Conservation (phyloP, 2,888 invertebrate species). For the Leptarthrus brevirostris region DNA sequence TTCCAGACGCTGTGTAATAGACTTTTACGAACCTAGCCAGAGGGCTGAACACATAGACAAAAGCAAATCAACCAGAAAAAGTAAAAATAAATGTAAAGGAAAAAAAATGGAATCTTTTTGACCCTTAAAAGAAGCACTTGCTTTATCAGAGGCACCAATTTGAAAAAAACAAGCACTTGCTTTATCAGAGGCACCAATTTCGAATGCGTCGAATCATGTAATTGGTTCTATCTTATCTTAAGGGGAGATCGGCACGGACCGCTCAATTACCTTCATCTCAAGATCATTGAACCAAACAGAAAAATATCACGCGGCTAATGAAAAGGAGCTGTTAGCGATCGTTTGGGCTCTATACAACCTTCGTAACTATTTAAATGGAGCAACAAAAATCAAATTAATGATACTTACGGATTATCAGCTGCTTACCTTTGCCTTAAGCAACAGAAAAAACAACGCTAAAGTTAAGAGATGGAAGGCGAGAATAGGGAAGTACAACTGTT, state of each 20-base stretch:
- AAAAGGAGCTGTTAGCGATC: constrained; percentile 51
- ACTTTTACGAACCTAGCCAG: background rate
- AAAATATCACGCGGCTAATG: constrained; percentile 52
- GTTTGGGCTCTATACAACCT: constrained; percentile 50
- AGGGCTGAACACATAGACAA: background rate
- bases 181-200: constrained; percentile 1
- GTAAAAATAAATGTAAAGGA: too few species aligned
- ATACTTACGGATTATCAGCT: constrained; percentile 54
- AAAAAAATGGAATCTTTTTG: background rate
- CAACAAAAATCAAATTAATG: constrained; percentile 50
- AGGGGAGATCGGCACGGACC: constrained; percentile 11
- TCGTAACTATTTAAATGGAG: constrained; percentile 52
- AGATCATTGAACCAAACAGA: constrained; percentile 47
- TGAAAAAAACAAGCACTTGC: too few species aligned
- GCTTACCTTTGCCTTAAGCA: too few species aligned
- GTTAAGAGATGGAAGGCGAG: constrained; percentile 46
- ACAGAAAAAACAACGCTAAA: constrained; percentile 28
- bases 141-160: background rate
- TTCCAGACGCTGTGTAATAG: too few species aligned
- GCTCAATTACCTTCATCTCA: constrained; percentile 19
- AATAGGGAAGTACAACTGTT: constrained; percentile 52
- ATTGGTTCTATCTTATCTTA: constrained; percentile 8
- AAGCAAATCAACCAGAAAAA: background rate
- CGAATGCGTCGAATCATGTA: constrained; percentile 25
- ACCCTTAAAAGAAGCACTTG: background rate